Percentiles rank a stretch among this genome's conserved stretches.
These are phyloP conservation scores for Andrena bicolor DNA, from an alignment of 2,888 invertebrate species.

Conservation along the genomic window DNA sequence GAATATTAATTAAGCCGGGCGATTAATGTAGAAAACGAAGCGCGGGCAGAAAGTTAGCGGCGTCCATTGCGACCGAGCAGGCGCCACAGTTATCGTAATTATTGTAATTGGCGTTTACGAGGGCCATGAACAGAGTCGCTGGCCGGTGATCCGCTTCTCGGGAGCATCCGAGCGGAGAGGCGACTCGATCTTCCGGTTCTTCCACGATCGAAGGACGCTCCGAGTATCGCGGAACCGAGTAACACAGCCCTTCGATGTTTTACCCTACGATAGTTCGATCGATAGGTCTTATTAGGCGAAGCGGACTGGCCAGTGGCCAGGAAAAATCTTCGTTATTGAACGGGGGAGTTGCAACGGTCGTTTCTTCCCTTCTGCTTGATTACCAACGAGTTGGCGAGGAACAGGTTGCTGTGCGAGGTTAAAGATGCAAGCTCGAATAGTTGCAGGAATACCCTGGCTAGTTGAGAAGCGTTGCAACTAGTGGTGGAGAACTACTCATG, in stretches of 20 bases:
- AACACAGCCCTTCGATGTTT: conserved; percentile 33
- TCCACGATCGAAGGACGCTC: conserved; percentile 66
- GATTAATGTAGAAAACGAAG: conserved; percentile 64
- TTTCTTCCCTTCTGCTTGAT: no score
- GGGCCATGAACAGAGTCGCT: conserved; percentile 71
- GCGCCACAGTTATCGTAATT: conserved; percentile 79
- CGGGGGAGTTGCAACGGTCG: background rate
- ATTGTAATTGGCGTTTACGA: conserved; percentile 77
- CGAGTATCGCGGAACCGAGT: background rate
- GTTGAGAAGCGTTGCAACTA: no score
- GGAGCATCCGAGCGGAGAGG: conserved; percentile 72
- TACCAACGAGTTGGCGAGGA: no score
- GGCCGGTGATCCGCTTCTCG: conserved; percentile 52
- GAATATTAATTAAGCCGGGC: conserved; percentile 76
- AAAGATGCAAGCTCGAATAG: no score
- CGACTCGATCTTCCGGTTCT: conserved; percentile 78
- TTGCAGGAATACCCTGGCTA: no score
- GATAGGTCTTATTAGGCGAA: conserved; percentile 35
- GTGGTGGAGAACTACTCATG: no score
- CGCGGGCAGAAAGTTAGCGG: conserved; percentile 51
- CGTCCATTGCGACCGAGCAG: conserved; percentile 58
- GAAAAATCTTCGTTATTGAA: background rate
- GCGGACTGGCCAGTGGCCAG: no score
- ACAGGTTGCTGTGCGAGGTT: no score
- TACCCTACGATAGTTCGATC: conserved; percentile 45